Evolutionary conservation across 2,888 invertebrate genomes (phyloP).

Genomic region (Euspilapteryx auroguttella): DNA sequence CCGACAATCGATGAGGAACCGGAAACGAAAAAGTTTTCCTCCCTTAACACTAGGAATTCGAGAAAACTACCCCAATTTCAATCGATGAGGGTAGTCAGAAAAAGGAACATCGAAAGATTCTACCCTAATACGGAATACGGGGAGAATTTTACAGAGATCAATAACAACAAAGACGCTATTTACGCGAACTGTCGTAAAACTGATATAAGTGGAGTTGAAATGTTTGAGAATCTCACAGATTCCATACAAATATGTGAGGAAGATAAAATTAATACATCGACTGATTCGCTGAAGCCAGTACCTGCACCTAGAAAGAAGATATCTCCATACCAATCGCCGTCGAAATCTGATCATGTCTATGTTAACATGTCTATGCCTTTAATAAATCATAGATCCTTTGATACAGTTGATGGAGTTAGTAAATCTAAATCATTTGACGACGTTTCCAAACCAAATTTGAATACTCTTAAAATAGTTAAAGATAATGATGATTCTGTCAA

Average conservation of each 20-base stretch:
- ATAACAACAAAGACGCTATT: constrained; percentile 41
- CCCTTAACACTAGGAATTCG: constrained; percentile 40
- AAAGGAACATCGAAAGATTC: constrained; percentile 49
- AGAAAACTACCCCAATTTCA: constrained; percentile 38
- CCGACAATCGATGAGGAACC: constrained; percentile 41
- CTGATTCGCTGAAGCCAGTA: constrained; percentile 51
- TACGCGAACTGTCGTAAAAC: constrained; percentile 47
- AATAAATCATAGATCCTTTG: constrained; percentile 29
- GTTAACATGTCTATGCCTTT: constrained; percentile 60
- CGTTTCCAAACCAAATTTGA: constrained; percentile 15
- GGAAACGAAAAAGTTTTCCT: constrained; percentile 39
- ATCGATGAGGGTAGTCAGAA: constrained; percentile 47
- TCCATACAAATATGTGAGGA: constrained; percentile 68
- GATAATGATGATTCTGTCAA: constrained; percentile 6
- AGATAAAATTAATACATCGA: constrained; percentile 27
- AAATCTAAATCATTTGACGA: constrained; percentile 36
- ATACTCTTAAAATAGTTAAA: constrained; percentile 3
- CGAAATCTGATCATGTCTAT: constrained; percentile 58
- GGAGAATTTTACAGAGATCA: constrained; percentile 48
- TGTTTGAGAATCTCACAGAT: constrained; percentile 68
- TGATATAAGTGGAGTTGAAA: constrained; percentile 38
- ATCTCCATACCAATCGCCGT: constrained; percentile 28
- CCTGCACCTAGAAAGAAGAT: constrained; percentile 62
- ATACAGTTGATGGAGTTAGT: constrained; percentile 34
- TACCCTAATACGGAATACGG: constrained; percentile 53